Conservation (phyloP, 1,140 invertebrate genomes). For the Drosophila nannoptera region DNA sequence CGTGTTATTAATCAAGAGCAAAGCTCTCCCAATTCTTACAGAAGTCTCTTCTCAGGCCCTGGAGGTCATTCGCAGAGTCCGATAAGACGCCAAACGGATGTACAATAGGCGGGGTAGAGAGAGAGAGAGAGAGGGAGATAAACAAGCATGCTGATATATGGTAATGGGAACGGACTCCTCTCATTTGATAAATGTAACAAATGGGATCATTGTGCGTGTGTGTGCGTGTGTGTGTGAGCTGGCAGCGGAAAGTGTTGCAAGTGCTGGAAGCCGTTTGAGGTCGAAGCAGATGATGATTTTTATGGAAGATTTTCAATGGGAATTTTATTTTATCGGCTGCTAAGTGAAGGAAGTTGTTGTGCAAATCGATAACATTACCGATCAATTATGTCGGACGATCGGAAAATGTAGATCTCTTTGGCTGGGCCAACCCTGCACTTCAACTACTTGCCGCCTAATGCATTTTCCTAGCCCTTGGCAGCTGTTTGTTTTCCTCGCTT, state of each 20-base stretch:
- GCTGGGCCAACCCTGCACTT: background rate
- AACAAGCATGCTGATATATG: slow-evolving; percentile 6
- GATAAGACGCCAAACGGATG: slow-evolving; percentile 36
- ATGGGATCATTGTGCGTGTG: slow-evolving; percentile 41
- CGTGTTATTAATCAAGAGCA: slow-evolving; percentile 34
- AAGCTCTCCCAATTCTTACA: slow-evolving; percentile 6
- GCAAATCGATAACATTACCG: background rate
- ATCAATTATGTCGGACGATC: no score
- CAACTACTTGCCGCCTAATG: slow-evolving; percentile 17
- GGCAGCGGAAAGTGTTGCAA: slow-evolving; percentile 57
- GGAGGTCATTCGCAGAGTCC: slow-evolving; percentile 27
- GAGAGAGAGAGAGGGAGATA: no score
- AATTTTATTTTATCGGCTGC: slow-evolving; percentile 60
- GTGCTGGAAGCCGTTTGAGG: slow-evolving; percentile 43
- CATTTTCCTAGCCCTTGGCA: slow-evolving; percentile 15
- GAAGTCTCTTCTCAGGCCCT: slow-evolving; percentile 5
- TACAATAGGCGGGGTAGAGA: no score
- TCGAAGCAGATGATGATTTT: slow-evolving; percentile 65
- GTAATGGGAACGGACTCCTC: slow-evolving; percentile 34
- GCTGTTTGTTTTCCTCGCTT: slow-evolving; percentile 1
- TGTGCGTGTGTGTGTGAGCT: no score
- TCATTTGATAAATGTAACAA: slow-evolving; percentile 65
- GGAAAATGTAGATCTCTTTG: no score
- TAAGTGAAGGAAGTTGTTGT: background rate
- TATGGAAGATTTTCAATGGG: slow-evolving; percentile 35